These are phyloP conservation scores for Yoshiicerus persimilis DNA, from an alignment of 1,140 invertebrate species.

Conservation along the genomic window DNA sequence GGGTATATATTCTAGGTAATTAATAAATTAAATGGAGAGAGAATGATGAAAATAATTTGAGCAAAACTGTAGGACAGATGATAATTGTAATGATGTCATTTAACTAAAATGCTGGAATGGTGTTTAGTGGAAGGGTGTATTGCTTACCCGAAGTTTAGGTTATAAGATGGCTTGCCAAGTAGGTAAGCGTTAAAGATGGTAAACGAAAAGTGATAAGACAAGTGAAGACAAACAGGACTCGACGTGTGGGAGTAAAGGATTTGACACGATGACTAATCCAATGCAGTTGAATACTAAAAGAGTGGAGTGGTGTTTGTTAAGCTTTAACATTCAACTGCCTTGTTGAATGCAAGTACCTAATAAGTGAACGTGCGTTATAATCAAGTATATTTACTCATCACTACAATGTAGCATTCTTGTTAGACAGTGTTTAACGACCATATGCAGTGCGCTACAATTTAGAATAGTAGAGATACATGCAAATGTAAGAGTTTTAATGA, in stretches of 20 bases:
- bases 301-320: not conserved
- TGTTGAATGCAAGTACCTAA: not conserved
- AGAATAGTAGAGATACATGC: not conserved
- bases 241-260: conserved; percentile 4
- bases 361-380: no score
- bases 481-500: not conserved
- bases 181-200: not conserved
- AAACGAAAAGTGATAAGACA: not conserved
- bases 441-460: no score
- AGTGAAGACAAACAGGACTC: not conserved
- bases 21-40: no score
- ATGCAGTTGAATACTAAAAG: not conserved
- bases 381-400: not conserved
- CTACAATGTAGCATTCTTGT: no score
- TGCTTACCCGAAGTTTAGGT: not conserved
- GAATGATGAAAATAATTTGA: no score
- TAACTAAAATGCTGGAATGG: not conserved
- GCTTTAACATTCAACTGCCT: not conserved
- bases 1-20: no score
- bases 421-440: no score
- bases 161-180: not conserved
- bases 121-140: not conserved
- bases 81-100: no score
- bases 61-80: no score
- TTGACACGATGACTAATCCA: conserved; percentile 19